These are phyloP conservation scores for Antheraea mylitta DNA, from an alignment of 1,140 invertebrate species.

Conservation along the genomic window DNA sequence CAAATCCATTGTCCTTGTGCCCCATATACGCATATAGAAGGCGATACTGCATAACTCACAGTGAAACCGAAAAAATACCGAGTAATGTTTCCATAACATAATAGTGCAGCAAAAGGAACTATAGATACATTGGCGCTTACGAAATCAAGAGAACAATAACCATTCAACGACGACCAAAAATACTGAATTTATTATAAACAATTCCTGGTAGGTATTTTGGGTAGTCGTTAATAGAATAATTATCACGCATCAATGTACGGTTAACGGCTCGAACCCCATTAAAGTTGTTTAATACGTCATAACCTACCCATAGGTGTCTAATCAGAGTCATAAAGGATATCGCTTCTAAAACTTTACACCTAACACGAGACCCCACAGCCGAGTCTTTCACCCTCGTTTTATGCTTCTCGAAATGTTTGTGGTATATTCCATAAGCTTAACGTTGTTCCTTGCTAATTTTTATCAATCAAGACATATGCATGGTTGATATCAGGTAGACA, in stretches of 20 bases:
- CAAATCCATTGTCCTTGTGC: too few relatives aligned
- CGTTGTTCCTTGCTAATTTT: too few relatives aligned
- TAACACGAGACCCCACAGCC: constrained; percentile 17
- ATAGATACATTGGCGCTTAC: neutral
- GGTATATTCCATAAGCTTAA: constrained; percentile 11
- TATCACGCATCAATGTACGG: neutral
- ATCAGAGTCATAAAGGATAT: constrained; percentile 14
- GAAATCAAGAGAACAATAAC: neutral
- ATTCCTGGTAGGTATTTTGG: neutral
- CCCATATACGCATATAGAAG: too few relatives aligned
- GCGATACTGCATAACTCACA: too few relatives aligned
- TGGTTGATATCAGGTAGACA: too few relatives aligned
- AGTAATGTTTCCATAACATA: too few relatives aligned
- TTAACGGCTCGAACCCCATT: constrained; percentile 3
- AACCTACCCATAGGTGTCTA: neutral
- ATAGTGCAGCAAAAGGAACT: neutral
- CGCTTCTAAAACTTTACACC: constrained; percentile 22
- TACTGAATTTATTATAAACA: constrained; percentile 2
- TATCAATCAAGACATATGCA: too few relatives aligned
- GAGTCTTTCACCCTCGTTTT: constrained; percentile 26
- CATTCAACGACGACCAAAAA: neutral
- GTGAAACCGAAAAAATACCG: too few relatives aligned
- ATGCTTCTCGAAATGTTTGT: constrained; percentile 4
- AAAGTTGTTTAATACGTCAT: constrained; percentile 3
- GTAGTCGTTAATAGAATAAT: neutral